phyloP scores from a whole-genome alignment of 2,113 vertebrate genomes.

The Alethe diademata region DNA sequence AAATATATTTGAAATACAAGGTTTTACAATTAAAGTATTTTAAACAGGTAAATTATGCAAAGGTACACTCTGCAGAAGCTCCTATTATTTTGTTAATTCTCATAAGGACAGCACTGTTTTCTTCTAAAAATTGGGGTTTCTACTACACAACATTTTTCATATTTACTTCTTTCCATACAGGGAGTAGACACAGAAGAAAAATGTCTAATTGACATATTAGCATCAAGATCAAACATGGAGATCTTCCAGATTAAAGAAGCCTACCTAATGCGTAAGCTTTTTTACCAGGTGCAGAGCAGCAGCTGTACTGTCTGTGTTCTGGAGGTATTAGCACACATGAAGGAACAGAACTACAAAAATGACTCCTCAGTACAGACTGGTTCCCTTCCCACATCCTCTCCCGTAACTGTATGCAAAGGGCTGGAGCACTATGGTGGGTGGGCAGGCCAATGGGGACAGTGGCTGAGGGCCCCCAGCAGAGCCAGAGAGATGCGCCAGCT shows the following conservation, averaged over 20 bases:
- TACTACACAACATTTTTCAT: neutral
- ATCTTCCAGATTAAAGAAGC: conserved; percentile 80
- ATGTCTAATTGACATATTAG: conserved; percentile 80
- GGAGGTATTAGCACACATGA: neutral
- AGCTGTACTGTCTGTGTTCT: neutral
- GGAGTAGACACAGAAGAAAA: conserved; percentile 77
- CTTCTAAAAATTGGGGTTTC: neutral
- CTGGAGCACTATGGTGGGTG: neutral
- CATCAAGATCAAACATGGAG: conserved; percentile 79
- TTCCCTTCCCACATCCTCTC: neutral
- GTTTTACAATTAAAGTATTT: neutral
- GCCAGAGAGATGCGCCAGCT: neutral
- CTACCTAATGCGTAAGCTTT: conserved; percentile 75
- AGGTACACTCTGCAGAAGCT: neutral
- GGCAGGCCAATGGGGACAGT: accelerated
- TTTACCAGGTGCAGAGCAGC: neutral
- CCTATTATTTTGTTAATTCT: neutral
- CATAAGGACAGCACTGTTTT: neutral
- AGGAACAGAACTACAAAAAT: neutral
- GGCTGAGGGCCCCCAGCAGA: neutral
- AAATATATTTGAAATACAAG: neutral
- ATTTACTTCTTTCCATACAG: conserved; percentile 53
- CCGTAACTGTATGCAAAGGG: neutral
- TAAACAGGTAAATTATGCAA: neutral
- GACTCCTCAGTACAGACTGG: neutral